Conservation (phyloP, 2,113 vertebrate genomes). For the Theropithecus gelada region DNA sequence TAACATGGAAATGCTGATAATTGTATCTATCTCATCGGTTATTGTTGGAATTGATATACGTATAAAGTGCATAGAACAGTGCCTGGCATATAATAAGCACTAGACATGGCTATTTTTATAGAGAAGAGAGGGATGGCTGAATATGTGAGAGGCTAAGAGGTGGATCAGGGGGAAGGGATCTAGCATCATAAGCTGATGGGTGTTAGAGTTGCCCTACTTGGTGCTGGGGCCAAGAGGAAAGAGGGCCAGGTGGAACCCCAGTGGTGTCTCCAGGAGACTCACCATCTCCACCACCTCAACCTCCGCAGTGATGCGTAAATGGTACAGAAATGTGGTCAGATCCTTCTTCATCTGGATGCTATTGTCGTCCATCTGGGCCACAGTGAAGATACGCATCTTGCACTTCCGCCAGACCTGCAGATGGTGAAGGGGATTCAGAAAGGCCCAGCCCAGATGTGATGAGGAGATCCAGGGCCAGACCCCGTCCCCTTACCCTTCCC, state of each 20-base stretch:
- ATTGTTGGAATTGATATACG: neutral
- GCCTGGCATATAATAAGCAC: neutral
- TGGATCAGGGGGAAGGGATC: neutral
- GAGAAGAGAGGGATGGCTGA: neutral
- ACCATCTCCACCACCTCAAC: slow-evolving; percentile 99
- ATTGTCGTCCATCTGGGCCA: slow-evolving; percentile 99
- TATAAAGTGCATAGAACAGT: neutral
- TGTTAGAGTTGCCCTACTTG: neutral
- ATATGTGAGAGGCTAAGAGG: neutral
- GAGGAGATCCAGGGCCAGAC: neutral
- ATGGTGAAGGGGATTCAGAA: neutral
- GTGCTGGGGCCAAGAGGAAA: neutral
- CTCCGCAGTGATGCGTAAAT: slow-evolving; percentile 95
- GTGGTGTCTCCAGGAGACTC: slow-evolving; percentile 34
- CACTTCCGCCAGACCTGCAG: slow-evolving; percentile 98
- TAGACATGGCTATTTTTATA: neutral
- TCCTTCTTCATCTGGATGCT: slow-evolving; percentile 99
- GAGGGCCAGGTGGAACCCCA: neutral
- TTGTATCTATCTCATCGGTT: neutral
- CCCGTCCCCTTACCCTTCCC: neutral
- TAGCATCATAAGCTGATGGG: neutral
- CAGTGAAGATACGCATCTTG: slow-evolving; percentile 99
- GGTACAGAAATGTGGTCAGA: slow-evolving; percentile 97
- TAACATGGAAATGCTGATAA: neutral
- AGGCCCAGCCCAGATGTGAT: neutral